Evolutionary conservation across 2,113 vertebrate species (phyloP).

Genomic region (Gobius niger): DNA sequence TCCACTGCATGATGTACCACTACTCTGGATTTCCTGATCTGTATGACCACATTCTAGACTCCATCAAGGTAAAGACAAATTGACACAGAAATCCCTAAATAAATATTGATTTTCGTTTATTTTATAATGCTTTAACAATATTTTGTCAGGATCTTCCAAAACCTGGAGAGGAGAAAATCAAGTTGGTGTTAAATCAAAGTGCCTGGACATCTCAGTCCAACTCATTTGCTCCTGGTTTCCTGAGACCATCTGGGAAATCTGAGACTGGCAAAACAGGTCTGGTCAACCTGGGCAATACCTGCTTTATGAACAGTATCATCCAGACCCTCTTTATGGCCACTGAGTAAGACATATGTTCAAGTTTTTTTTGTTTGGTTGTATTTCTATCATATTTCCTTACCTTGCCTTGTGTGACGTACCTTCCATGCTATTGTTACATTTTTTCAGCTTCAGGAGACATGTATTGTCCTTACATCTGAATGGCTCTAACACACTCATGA

Average conservation of each 20-base stretch:
- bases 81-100: not conserved
- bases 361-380: not conserved
- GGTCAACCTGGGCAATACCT: conserved; percentile 96
- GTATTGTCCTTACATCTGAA: conserved; percentile 91
- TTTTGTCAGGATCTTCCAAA: conserved; percentile 86
- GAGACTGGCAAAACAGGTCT: conserved; percentile 98
- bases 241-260: conserved; percentile 90
- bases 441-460: conserved; percentile 94
- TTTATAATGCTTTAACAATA: not conserved
- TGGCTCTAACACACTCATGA: conserved; percentile 89
- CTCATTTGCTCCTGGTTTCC: conserved; percentile 87
- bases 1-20: conserved; percentile 99
- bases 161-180: conserved; percentile 93
- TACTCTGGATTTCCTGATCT: conserved; percentile 98
- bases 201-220: conserved; percentile 98
- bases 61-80: conserved; percentile 84
- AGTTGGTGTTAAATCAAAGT: conserved; percentile 93
- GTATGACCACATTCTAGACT: conserved; percentile 93
- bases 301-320: conserved; percentile 98
- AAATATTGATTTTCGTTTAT: not conserved
- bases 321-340: conserved; percentile 98
- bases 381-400: not conserved
- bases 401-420: not conserved
- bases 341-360: conserved; percentile 82
- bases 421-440: not conserved